Conservation (phyloP, 2,113 vertebrate species). For the Bagarius yarrelli region DNA sequence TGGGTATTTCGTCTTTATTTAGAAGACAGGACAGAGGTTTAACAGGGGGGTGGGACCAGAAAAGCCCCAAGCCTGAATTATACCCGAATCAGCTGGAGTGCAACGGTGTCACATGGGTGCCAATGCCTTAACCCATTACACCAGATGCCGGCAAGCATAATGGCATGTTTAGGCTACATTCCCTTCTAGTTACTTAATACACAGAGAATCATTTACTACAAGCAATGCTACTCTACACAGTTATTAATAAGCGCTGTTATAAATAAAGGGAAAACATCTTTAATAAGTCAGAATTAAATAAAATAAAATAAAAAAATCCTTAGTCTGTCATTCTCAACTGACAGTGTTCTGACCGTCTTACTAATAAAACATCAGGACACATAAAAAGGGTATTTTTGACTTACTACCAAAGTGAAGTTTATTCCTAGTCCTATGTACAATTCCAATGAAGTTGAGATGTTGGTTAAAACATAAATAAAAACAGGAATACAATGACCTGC, state of each 20-base stretch:
- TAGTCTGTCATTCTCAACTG: not conserved
- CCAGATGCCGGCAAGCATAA: not conserved
- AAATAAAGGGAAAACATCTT: slow-evolving; percentile 35
- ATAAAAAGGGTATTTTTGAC: slow-evolving; percentile 16
- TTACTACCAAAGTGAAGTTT: slow-evolving; percentile 26
- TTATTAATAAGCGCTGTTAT: slow-evolving; percentile 18
- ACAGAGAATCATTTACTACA: slow-evolving; percentile 36
- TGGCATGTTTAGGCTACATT: slow-evolving; percentile 47
- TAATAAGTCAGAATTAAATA: slow-evolving; percentile 24
- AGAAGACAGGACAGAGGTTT: too few species aligned
- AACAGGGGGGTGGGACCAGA: too few species aligned
- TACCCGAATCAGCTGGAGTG: too few species aligned
- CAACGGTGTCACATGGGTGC: too few species aligned
- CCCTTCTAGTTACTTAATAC: slow-evolving; percentile 42
- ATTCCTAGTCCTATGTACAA: too few species aligned
- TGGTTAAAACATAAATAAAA: too few species aligned
- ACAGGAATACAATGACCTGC: too few species aligned
- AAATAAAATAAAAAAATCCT: not conserved
- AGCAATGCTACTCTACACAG: slow-evolving; percentile 49
- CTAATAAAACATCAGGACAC: slow-evolving; percentile 14
- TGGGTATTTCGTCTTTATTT: too few species aligned
- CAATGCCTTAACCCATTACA: too few species aligned
- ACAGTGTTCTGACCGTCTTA: not conserved
- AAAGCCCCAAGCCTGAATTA: too few species aligned
- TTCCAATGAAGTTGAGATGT: too few species aligned